A percentile compares a stretch with the other conserved stretches of the same genome.
These are phyloP conservation scores for Noctua fimbriata DNA, from an alignment of 2,888 invertebrate genomes.

Conservation along the genomic window DNA sequence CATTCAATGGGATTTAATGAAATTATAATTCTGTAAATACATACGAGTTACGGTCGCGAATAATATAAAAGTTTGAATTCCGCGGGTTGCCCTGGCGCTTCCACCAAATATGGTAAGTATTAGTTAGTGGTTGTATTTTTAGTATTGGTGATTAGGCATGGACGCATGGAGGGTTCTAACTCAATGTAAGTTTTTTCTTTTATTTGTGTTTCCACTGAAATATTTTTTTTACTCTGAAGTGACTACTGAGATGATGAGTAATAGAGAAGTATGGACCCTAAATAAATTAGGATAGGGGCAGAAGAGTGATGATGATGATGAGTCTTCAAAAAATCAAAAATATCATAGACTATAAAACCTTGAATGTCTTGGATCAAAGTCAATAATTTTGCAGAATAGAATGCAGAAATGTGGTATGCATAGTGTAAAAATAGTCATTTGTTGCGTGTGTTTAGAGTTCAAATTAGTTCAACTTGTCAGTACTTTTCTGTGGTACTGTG, in stretches of 20 bases:
- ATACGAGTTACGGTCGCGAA: too few relatives aligned
- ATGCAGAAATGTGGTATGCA: background rate
- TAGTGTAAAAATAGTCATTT: background rate
- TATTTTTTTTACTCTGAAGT: background rate
- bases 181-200: background rate
- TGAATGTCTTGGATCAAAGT: background rate
- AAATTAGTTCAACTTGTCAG: conserved; percentile 2
- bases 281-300: background rate
- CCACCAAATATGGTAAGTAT: too few relatives aligned
- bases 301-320: background rate
- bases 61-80: too few relatives aligned
- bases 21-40: too few relatives aligned
- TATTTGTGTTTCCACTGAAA: too few relatives aligned
- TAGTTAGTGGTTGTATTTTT: too few relatives aligned
- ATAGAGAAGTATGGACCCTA: background rate
- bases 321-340: background rate
- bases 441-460: rapidly evolving
- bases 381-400: conserved; percentile 1
- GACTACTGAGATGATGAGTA: background rate
- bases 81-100: too few relatives aligned
- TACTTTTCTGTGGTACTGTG: conserved; percentile 15
- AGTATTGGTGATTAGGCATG: background rate
- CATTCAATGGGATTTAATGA: too few relatives aligned
- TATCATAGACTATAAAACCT: conserved; percentile 7
- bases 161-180: background rate